phyloP scores from a whole-genome alignment of 2,888 invertebrate species.

The Nomada goodeniana region DNA sequence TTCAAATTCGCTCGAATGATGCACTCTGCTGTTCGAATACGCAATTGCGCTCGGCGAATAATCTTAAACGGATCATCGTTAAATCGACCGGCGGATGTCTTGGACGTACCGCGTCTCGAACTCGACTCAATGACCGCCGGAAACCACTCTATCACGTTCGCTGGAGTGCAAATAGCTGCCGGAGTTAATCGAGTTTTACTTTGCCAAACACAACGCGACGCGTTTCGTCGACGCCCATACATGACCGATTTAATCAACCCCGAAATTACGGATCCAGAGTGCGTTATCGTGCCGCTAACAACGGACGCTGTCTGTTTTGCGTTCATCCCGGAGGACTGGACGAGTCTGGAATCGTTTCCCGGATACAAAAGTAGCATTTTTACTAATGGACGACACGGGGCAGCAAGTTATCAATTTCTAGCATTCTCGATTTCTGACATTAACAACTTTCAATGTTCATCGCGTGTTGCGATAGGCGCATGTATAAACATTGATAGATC shows the following conservation, averaged over 20 bases:
- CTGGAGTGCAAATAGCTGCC: conserved; percentile 34
- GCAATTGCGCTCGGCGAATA: not conserved
- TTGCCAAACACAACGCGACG: conserved; percentile 54
- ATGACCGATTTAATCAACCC: conserved; percentile 49
- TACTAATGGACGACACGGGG: not conserved
- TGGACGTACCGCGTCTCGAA: not conserved
- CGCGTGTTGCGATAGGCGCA: no score
- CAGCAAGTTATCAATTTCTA: conserved; percentile 19
- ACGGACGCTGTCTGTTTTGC: conserved; percentile 38
- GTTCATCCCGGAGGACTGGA: conserved; percentile 16
- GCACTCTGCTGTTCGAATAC: not conserved
- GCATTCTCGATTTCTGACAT: not conserved
- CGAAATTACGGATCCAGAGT: conserved; percentile 37
- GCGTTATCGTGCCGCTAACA: conserved; percentile 35
- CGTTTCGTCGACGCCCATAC: conserved; percentile 36
- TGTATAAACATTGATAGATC: no score
- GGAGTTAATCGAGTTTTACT: conserved; percentile 58
- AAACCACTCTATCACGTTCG: conserved; percentile 5
- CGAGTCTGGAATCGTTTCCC: not conserved
- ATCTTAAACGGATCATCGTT: not conserved
- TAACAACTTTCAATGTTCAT: not conserved
- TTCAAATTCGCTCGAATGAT: no score
- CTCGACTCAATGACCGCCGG: not conserved
- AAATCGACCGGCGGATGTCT: not conserved
- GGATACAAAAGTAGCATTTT: not conserved